Percentiles rank a stretch among this genome's conserved stretches.
Conservation (phyloP, 2,113 vertebrate genomes). For the Leptosomus discolor region DNA sequence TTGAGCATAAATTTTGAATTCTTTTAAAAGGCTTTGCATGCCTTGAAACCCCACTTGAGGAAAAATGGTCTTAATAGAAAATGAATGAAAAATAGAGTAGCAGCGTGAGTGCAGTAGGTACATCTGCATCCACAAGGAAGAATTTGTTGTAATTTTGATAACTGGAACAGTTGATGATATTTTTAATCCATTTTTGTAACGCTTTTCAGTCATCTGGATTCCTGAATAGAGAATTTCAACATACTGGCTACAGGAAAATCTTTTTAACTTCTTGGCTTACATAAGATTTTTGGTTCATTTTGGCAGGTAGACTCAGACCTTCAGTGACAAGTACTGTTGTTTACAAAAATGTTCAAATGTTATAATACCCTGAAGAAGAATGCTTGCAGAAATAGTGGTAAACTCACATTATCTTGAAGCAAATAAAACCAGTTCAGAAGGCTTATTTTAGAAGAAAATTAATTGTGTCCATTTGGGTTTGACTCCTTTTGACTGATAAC, state of each 20-base stretch:
- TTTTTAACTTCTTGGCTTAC: background rate
- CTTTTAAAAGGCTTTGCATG: background rate
- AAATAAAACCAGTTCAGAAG: background rate
- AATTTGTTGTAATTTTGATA: background rate
- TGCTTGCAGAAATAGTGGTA: background rate
- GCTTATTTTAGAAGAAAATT: background rate
- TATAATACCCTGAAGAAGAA: background rate
- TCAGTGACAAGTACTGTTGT: background rate
- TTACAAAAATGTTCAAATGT: background rate
- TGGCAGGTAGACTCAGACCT: background rate
- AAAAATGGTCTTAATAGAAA: background rate
- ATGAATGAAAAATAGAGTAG: background rate
- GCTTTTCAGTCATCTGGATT: background rate
- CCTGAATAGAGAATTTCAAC: background rate
- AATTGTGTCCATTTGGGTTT: background rate
- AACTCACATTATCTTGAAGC: background rate
- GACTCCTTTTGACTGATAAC: background rate
- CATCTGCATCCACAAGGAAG: background rate
- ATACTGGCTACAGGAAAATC: background rate
- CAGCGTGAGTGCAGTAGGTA: background rate
- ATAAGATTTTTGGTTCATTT: background rate
- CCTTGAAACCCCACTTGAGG: background rate
- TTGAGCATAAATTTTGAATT: background rate
- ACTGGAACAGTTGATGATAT: background rate
- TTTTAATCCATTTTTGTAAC: background rate